These are phyloP conservation scores for Siphamia tubifer DNA, from an alignment of 2,113 vertebrate genomes.

Conservation along the genomic window DNA sequence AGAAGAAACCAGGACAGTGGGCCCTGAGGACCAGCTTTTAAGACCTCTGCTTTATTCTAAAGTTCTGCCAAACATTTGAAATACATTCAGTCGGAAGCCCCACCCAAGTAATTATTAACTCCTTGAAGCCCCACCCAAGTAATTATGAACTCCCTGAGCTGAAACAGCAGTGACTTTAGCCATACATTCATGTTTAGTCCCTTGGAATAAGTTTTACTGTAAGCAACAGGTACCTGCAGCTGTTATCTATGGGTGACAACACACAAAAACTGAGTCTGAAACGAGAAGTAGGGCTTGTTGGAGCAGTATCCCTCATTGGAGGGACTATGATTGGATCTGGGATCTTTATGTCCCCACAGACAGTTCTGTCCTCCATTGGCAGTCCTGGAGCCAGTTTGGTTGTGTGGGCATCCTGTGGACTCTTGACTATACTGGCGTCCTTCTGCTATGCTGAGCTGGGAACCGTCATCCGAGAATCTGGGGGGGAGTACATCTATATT, in stretches of 20 bases:
- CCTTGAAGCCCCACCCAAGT: neutral
- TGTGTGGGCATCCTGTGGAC: slow-evolving; percentile 85
- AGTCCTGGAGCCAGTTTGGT: slow-evolving; percentile 86
- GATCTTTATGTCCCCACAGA: slow-evolving; percentile 84
- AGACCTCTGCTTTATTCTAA: too few species aligned
- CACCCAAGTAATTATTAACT: neutral
- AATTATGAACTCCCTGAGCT: slow-evolving; percentile 65
- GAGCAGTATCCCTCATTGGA: slow-evolving; percentile 82
- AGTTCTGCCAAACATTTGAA: neutral
- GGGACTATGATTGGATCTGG: slow-evolving; percentile 89
- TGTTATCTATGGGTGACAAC: slow-evolving; percentile 33
- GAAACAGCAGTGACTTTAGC: slow-evolving; percentile 35
- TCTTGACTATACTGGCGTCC: slow-evolving; percentile 81
- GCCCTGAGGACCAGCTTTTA: too few species aligned
- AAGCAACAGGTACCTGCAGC: neutral
- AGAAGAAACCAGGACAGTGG: too few species aligned
- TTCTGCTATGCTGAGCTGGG: slow-evolving; percentile 88
- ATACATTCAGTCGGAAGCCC: too few species aligned
- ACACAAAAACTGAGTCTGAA: slow-evolving; percentile 59
- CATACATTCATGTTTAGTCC: neutral
- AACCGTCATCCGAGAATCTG: slow-evolving; percentile 84
- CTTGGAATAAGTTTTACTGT: neutral
- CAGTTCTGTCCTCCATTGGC: slow-evolving; percentile 81
- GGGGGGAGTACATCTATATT: slow-evolving; percentile 90
- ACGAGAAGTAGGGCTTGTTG: slow-evolving; percentile 78